These are phyloP conservation scores for Cephalopachus bancanus DNA, from an alignment of 2,797 vertebrate genomes.

Conservation along the genomic window DNA sequence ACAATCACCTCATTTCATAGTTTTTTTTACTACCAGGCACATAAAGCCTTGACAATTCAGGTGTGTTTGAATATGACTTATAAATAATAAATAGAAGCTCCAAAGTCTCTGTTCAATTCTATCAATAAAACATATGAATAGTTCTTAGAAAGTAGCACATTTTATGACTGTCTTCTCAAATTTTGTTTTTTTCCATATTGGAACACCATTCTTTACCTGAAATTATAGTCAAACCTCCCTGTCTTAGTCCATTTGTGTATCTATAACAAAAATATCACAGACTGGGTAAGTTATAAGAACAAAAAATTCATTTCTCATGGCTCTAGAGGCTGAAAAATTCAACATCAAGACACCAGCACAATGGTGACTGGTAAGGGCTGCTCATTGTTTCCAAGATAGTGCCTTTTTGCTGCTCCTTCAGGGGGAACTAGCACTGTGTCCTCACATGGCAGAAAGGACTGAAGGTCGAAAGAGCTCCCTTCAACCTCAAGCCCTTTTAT, in stretches of 20 bases:
- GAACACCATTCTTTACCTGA: slow-evolving; percentile 27
- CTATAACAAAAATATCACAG: neutral
- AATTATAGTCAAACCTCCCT: neutral
- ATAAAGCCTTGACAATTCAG: neutral
- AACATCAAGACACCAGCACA: neutral
- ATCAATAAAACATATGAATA: slow-evolving; percentile 64
- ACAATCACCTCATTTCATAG: neutral
- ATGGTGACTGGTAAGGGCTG: neutral
- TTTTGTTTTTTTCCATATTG: slow-evolving; percentile 8
- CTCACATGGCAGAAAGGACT: neutral
- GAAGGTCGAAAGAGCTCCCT: neutral
- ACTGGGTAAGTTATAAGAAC: neutral
- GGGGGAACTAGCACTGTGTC: neutral
- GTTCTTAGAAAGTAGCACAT: slow-evolving; percentile 51
- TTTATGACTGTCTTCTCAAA: slow-evolving; percentile 42
- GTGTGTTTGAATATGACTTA: slow-evolving; percentile 25
- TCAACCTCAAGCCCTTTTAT: too few species aligned
- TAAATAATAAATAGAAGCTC: slow-evolving; percentile 66
- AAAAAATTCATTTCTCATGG: neutral
- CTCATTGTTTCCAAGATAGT: neutral
- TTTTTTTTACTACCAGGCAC: neutral
- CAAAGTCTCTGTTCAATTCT: slow-evolving; percentile 47
- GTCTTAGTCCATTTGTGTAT: neutral
- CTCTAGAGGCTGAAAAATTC: neutral
- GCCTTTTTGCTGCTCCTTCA: neutral